Base-by-base conservation (phyloP, 2,888 invertebrate species). In the Criorhina ranunculi region DNA sequence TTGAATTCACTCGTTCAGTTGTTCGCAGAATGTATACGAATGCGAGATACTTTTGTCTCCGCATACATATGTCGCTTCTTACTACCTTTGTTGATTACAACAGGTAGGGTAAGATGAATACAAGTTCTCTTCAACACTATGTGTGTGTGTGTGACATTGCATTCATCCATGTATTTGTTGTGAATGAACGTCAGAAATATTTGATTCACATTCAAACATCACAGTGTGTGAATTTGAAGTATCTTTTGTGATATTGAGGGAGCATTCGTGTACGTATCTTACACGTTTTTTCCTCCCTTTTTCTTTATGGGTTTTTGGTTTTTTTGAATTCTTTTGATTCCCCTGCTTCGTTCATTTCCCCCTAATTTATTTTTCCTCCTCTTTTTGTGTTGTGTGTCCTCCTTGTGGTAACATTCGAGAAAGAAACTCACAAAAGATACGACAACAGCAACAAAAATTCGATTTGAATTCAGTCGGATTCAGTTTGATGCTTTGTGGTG, bases 401-500 rank as follows among this genome's bases (percentile, higher is more conserved):
- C 24, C 19, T 59, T 12, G 24, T 60, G 59, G 29, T 59, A 46
- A 49, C 11, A 49, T 49, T 35, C 59, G 29, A 49, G 35, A 64
- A 49, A 0, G 46, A 59, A 44, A n/a, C n/a, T 31, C 7, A 37
- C 37, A 37, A 51, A 35, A 37, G 37, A 69, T 40, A 60, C 57
- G 37, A 15, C 19, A 46, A 79, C 49, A 8, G 46, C 46, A 40
- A 44, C 49, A 59, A 40, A 60, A 42, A 17, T 57, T 24, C 75
- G 44, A 59, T 35, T 33, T 59, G 66, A 72, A 77, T 44, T 40
- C 44, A 69, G 73, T 79, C 46, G 46, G 57, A 69, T 64, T 79
- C 51, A 64, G 57, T 73, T 55, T 73, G 49, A 69, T 73, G 51
- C 42, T 31, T 29, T 57, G 83, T 83, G 83, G 83, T 83, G 83